Evolutionary conservation across 1,140 invertebrate genomes (phyloP), one percentile per base, ranked within the genome.

Genomic region (Pygmarrhopalites habei): DNA sequence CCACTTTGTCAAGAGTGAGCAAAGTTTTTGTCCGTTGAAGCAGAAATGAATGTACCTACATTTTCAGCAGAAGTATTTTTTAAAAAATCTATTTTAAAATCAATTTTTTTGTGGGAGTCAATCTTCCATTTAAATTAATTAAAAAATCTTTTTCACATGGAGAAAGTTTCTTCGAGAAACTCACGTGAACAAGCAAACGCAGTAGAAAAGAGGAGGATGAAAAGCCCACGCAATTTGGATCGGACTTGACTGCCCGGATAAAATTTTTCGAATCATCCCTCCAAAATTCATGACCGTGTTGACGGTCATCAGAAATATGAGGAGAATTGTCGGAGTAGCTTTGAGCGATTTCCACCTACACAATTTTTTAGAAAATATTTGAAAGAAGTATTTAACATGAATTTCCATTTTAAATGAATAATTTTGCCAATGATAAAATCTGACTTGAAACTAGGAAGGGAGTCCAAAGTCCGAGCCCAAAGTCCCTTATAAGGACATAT

Each of bases 191-290:
- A 25, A 21, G 5, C 5, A 7, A 5, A 47, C 44, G 19, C 5
- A 5, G 44, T 47, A 47, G 19, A 47, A 47, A 7, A 47, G 7
- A 19, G 19, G n/a, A 5, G 44, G 44, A 5, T 10, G 7, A 10
- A 47, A 10, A 47, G 44, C 44, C 44, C 44, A 47, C 44, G 44
- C 44, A 21, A 47, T 47, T 47, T 47, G 44, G 23, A 47, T 47
- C 5, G 44, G 44, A 47, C n/a, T 47, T 25, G 44, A 21, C 44
- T n/a, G 5, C 5, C 44, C 44, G 7, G 44, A 10, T 19, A 47
- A 12, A 47, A 47, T n/a, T 25, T 47, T 47, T 47, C 44, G 7
- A 5, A 25, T 47, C 44, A 47, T 47, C n/a, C 44, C 44, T 10
- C 7, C 44, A n/a, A 25, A n/a, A 47, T 47, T n/a, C 44, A 47